Evolutionary conservation across 2,888 invertebrate genomes (phyloP), one percentile per base, ranked within the genome.

Genomic region (Augiades crinisus): DNA sequence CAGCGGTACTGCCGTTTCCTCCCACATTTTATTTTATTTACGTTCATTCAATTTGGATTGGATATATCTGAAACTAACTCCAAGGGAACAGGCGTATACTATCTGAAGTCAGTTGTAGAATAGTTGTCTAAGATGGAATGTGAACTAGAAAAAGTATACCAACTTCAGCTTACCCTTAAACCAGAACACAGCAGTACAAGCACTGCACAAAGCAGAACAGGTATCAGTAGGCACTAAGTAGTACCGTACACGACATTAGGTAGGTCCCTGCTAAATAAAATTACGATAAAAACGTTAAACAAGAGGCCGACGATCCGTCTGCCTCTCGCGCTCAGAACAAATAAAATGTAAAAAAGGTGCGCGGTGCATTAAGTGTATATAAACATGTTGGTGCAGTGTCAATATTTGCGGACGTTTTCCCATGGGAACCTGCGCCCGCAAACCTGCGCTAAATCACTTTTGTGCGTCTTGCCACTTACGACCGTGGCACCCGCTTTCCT

Each of bases 361-460:
- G 81, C 83, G 84, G 76, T 83, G 87, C 87, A 88, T 89, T 88
- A 89, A 89, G 88, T 83, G 87, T 85, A 81, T 86, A 88, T 89
- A 88, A 88, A 88, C 88, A 86, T 88, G 85, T 86, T 81, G 78
- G 77, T 76, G 79, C 77, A 81, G 84, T 87, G 89, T 88, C 88
- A 89, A 89, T 88, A 89, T 89, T 88, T 79, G 86, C 84, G 64
- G 75, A 72, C 76, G 77, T 71, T 83, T 88, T 89, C 87, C 88
- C 87, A 88, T 86, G 88, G 88, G 88, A 89, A 89, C 84, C 68
- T 63, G 70, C 64, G 71, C 51, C 64, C 51, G 53, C 58, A 57
- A 63, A 56, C 56, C 53, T 64, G 72, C 76, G 88, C 84, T 86
- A 86, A 88, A 87, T 86, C 86, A 85, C 75, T 73, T 72, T 66